Percentiles rank a stretch among this genome's conserved stretches.
phyloP scores from a whole-genome alignment of 2,888 invertebrate genomes.

The Chesias legatella region DNA sequence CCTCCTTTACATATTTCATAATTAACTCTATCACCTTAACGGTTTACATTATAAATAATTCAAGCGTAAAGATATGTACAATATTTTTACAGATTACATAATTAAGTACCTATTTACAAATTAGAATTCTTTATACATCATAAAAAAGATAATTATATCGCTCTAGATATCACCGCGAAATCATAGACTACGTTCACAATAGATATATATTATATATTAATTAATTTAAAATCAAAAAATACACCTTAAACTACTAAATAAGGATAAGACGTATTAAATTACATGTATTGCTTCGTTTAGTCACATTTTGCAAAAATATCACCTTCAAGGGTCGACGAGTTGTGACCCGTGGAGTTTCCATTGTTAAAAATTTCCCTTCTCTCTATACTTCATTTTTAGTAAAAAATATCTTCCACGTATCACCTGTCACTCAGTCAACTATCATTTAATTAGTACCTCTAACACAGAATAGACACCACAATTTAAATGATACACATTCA shows the following conservation, averaged over 20 bases:
- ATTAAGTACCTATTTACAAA: conserved; percentile 81
- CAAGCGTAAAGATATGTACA: conserved; percentile 81
- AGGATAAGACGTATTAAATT: conserved; percentile 83
- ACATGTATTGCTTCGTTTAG: conserved; percentile 88
- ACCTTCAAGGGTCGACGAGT: conserved; percentile 55
- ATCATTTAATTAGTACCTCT: conserved; percentile 70
- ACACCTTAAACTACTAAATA: conserved; percentile 74
- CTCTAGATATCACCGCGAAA: conserved; percentile 79
- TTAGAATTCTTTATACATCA: conserved; percentile 79
- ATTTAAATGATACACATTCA: conserved; percentile 77
- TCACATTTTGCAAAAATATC: conserved; percentile 86
- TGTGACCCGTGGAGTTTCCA: conserved; percentile 16
- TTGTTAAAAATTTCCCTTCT: conserved; percentile 29
- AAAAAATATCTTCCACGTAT: conserved; percentile 73
- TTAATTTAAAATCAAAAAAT: conserved; percentile 61
- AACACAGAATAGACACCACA: conserved; percentile 79
- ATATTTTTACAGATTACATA: conserved; percentile 77
- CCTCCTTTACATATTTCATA: conserved; percentile 39
- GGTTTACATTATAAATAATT: conserved; percentile 73
- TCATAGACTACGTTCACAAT: conserved; percentile 78
- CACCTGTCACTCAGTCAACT: conserved; percentile 71
- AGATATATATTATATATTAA: conserved; percentile 67
- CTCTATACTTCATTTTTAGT: conserved; percentile 56
- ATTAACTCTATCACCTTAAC: conserved; percentile 58
- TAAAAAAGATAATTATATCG: conserved; percentile 77